These are phyloP conservation scores for Semnornis frantzii DNA, from an alignment of 2,113 vertebrate genomes.

Conservation along the genomic window DNA sequence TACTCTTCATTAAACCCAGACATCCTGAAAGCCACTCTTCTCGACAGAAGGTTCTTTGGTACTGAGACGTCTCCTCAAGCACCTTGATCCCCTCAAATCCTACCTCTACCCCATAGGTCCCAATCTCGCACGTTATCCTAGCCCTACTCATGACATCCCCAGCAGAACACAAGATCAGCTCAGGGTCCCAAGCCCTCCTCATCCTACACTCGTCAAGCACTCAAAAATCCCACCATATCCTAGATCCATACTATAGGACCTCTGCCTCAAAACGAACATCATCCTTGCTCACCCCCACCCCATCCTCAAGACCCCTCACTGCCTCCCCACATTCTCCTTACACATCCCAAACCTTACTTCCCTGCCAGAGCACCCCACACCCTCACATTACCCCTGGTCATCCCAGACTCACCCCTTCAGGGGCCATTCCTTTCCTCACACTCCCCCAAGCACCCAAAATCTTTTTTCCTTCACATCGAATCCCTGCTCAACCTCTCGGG, in stretches of 20 bases:
- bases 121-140: neutral
- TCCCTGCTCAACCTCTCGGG: neutral
- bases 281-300: neutral
- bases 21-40: neutral
- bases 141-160: neutral
- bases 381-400: neutral
- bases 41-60: neutral
- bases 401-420: neutral
- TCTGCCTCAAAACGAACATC: no score
- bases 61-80: neutral
- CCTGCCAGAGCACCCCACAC: neutral
- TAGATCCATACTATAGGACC: fast-evolving
- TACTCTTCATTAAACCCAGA: neutral
- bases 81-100: neutral
- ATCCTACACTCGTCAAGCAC: neutral
- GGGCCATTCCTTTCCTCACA: neutral
- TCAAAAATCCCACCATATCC: neutral
- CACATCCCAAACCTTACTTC: neutral
- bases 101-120: neutral
- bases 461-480: neutral
- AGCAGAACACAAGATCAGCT: neutral
- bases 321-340: neutral
- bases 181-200: neutral
- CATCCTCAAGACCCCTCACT: no score
- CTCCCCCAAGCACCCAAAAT: neutral